Evolutionary conservation across 2,113 vertebrate species (phyloP).

Genomic region (Odocoileus hemionus): DNA sequence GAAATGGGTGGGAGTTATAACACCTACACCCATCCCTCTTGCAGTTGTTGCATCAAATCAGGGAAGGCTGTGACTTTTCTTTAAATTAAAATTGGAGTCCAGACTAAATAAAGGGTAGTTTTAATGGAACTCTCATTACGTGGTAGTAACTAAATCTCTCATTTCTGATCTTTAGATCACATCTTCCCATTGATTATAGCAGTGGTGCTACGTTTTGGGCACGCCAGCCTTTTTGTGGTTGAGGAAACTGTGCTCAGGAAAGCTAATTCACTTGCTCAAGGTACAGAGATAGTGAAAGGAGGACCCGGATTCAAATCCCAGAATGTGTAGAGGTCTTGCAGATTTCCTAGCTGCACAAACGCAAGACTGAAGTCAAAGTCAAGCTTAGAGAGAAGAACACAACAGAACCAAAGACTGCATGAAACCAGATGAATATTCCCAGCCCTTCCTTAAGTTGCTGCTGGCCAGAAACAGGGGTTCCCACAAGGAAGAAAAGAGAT

Average conservation of each 20-base stretch:
- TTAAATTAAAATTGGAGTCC: background rate
- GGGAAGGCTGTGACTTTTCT: background rate
- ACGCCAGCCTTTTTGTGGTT: too few species aligned
- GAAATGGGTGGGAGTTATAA: background rate
- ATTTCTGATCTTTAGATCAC: background rate
- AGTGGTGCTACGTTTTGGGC: background rate
- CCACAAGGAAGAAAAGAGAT: background rate
- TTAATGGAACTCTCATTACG: background rate
- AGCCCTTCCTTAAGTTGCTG: background rate
- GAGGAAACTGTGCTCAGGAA: background rate
- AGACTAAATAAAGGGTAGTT: background rate
- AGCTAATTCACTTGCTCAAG: background rate
- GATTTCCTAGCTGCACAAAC: background rate
- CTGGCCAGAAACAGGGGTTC: background rate
- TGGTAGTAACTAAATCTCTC: background rate
- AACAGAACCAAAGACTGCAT: accelerated
- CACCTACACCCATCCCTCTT: background rate
- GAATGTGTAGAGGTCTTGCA: background rate
- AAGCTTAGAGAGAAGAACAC: background rate
- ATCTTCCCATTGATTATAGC: background rate
- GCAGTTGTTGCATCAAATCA: background rate
- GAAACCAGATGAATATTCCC: background rate
- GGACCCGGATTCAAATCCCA: background rate
- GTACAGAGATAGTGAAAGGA: background rate
- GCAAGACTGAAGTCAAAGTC: background rate